Conservation (phyloP, 2,888 invertebrate species). For the Chouioia cunea region DNA sequence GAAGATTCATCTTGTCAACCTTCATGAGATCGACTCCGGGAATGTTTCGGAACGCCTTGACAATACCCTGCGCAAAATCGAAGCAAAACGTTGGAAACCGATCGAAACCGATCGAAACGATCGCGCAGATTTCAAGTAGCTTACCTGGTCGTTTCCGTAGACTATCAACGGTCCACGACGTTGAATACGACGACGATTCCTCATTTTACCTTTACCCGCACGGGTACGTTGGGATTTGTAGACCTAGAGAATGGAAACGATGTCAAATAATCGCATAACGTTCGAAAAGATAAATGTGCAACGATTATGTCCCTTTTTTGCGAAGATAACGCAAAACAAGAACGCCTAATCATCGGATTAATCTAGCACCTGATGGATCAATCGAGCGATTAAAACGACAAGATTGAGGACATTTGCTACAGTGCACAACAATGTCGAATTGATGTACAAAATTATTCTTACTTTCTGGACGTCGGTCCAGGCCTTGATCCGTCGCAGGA, state of each 20-base stretch:
- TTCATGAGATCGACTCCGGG: conserved; percentile 95
- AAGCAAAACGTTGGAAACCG: neutral
- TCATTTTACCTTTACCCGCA: conserved; percentile 99
- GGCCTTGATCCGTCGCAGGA: conserved; percentile 92
- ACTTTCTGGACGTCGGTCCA: conserved; percentile 99
- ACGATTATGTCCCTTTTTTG: conserved; percentile 46
- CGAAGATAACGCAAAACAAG: conserved; percentile 51
- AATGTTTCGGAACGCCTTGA: conserved; percentile 97
- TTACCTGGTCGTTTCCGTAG: conserved; percentile 91
- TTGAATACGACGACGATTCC: conserved; percentile 96
- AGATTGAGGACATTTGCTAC: conserved; percentile 62
- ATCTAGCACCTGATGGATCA: conserved; percentile 64
- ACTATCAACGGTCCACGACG: conserved; percentile 96
- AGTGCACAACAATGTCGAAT: conserved; percentile 52
- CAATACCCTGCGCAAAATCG: conserved; percentile 77
- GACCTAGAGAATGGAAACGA: conserved; percentile 73
- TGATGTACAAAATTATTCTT: conserved; percentile 43
- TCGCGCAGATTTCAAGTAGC: conserved; percentile 19
- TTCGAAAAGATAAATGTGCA: conserved; percentile 40
- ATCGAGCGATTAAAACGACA: conserved; percentile 52
- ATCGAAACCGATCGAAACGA: neutral
- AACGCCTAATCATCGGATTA: conserved; percentile 62
- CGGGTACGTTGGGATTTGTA: conserved; percentile 96
- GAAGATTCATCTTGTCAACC: conserved; percentile 90
- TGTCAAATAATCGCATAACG: conserved; percentile 10